Percentiles rank a stretch among this genome's conserved stretches.
These are phyloP conservation scores for Magallana nippona DNA, from an alignment of 2,888 invertebrate species.

Conservation along the genomic window DNA sequence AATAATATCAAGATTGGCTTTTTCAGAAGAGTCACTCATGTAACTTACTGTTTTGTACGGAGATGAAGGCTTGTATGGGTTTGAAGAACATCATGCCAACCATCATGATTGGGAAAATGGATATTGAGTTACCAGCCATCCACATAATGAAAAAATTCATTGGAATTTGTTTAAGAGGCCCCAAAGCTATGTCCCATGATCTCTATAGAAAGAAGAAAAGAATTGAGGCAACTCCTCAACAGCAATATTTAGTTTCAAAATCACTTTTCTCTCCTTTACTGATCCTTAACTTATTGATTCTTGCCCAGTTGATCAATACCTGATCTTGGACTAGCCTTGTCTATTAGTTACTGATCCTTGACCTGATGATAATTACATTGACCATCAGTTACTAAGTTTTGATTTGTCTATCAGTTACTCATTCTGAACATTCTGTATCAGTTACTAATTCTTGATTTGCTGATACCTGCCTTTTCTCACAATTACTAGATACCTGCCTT, in stretches of 20 bases:
- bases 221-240: too few relatives aligned
- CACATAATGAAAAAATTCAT: constrained; percentile 99
- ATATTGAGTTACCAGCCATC: constrained; percentile 99
- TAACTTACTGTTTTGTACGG: constrained; percentile 84
- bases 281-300: too few relatives aligned
- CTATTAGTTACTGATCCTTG: too few relatives aligned
- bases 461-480: neutral
- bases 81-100: constrained; percentile 99
- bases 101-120: constrained; percentile 99
- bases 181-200: constrained; percentile 97
- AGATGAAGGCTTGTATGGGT: constrained; percentile 96
- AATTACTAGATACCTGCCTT: neutral
- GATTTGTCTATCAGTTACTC: too few relatives aligned
- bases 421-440: too few relatives aligned
- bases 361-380: constrained; percentile 81
- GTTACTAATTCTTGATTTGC: too few relatives aligned
- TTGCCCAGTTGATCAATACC: too few relatives aligned
- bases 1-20: neutral
- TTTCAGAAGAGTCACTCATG: neutral
- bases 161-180: constrained; percentile 93
- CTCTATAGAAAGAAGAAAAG: constrained; percentile 81
- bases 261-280: too few relatives aligned
- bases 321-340: too few relatives aligned
- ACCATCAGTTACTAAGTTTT: constrained; percentile 85
- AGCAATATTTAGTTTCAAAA: too few relatives aligned